Percentiles rank a stretch among this genome's conserved stretches.
These are phyloP conservation scores for Turritopsis dohrnii DNA, from an alignment of 30 jellyfish, hydroid and myxozoan species.

Conservation along the genomic window DNA sequence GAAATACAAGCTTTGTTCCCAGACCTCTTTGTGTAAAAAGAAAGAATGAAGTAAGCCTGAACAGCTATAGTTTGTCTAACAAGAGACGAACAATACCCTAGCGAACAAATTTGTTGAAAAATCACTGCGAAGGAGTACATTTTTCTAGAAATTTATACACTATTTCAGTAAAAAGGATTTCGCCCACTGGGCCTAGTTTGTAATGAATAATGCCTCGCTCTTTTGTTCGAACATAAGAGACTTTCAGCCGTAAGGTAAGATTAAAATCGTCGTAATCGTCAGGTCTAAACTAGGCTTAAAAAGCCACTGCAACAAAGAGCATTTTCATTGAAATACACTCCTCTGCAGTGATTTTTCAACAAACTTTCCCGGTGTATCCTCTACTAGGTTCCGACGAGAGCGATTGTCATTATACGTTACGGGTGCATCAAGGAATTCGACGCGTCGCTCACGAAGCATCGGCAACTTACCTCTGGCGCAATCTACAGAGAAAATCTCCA, in stretches of 20 bases:
- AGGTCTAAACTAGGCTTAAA: neutral
- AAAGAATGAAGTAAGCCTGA: neutral
- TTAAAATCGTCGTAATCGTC: too few species aligned
- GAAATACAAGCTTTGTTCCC: neutral
- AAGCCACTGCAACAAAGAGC: neutral
- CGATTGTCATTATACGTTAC: conserved; percentile 31
- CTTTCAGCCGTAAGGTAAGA: too few species aligned
- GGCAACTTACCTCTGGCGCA: neutral
- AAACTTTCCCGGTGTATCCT: neutral
- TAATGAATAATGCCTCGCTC: too few species aligned
- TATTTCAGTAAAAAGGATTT: too few species aligned
- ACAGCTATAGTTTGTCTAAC: neutral
- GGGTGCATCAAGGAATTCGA: conserved; percentile 13
- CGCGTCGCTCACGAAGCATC: conserved; percentile 30
- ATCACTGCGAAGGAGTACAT: too few species aligned
- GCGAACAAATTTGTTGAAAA: too few species aligned
- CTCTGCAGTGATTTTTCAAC: too few species aligned
- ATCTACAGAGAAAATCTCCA: neutral
- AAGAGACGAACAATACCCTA: neutral
- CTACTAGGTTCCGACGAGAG: conserved; percentile 34
- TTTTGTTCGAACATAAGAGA: too few species aligned
- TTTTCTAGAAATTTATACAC: too few species aligned
- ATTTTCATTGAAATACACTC: too few species aligned
- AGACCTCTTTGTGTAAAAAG: too few species aligned
- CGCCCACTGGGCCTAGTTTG: too few species aligned